Evolutionary conservation across 2,797 vertebrate genomes (phyloP).

Genomic region (Phoebastria nigripes): DNA sequence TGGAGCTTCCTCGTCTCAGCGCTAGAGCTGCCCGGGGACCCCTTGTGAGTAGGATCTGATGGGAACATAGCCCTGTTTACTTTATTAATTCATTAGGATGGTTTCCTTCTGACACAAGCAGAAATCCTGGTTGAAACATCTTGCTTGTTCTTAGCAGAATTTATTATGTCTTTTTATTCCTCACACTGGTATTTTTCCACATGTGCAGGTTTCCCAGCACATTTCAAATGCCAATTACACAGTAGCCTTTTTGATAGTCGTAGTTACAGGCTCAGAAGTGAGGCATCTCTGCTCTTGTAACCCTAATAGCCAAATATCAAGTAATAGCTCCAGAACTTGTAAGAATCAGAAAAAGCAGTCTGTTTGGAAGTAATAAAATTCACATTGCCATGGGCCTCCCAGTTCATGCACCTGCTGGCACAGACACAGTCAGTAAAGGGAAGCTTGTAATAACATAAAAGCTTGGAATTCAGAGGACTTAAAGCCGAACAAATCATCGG

Average conservation of each 20-base stretch:
- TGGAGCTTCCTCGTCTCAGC: background rate
- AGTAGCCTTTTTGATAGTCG: background rate
- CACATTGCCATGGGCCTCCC: background rate
- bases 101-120: background rate
- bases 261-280: background rate
- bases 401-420: slow-evolving; percentile 45
- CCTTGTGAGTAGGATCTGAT: fast-evolving
- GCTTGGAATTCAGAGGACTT: slow-evolving; percentile 34
- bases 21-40: background rate
- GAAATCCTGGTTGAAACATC: background rate
- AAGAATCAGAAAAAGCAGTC: background rate
- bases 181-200: background rate
- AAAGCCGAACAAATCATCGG: background rate
- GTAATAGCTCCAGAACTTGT: background rate
- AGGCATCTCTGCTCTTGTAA: background rate
- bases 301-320: background rate
- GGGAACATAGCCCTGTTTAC: background rate
- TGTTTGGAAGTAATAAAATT: slow-evolving; percentile 40
- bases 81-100: background rate
- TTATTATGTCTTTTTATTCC: background rate
- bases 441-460: slow-evolving; percentile 51
- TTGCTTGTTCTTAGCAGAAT: background rate
- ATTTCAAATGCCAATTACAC: background rate
- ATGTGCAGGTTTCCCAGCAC: background rate
- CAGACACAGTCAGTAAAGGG: slow-evolving; percentile 6